Evolutionary conservation across 2,888 invertebrate species (phyloP), one percentile per base, ranked within the genome.

Genomic region (Teinopalpus imperialis): DNA sequence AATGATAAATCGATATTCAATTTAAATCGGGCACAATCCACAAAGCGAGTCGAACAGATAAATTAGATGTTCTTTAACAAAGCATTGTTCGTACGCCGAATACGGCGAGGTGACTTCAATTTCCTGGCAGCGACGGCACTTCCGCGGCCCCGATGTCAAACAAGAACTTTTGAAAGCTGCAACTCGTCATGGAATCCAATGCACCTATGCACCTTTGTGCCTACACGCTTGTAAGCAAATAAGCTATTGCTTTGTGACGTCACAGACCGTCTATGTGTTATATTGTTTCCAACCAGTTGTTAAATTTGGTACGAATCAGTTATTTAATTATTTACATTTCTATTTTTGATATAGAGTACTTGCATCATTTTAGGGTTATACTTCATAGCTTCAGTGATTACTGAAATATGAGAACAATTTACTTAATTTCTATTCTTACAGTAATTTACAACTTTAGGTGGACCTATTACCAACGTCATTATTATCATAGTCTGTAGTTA

Each of bases 41-140:
- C 56, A 69, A 76, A 81, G 78, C 75, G 75, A 81, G 68, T 74
- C 61, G 62, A 61, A 62, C 69, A 81, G 83, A 85, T 85, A 81
- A 85, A 85, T 85, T 81, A 82, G 77, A 85, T 76, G 78, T 85
- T 85, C 83, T 83, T 86, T 83, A 82, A 75, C 80, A 81, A 81
- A 82, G 86, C 86, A 79, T 78, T 81, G 83, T 82, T 82, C 70
- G 66, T 69, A 65, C 63, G 65, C 57, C 68, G 74, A 69, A 72
- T 68, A 54, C 63, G 61, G 61, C 61, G 74, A 80, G 79, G 78
- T 85, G 85, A 82, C 83, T 88, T 86, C 87, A 87, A 88, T 88
- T 88, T 88, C 87, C 87, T 86, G 82, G 62, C 54, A 65, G 64
- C 66, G 72, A 66, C 67, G 65, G 56, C 59, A 67, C 68, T 75